phyloP scores from a whole-genome alignment of 2,113 vertebrate genomes.

The Petrocephalus zakoni region DNA sequence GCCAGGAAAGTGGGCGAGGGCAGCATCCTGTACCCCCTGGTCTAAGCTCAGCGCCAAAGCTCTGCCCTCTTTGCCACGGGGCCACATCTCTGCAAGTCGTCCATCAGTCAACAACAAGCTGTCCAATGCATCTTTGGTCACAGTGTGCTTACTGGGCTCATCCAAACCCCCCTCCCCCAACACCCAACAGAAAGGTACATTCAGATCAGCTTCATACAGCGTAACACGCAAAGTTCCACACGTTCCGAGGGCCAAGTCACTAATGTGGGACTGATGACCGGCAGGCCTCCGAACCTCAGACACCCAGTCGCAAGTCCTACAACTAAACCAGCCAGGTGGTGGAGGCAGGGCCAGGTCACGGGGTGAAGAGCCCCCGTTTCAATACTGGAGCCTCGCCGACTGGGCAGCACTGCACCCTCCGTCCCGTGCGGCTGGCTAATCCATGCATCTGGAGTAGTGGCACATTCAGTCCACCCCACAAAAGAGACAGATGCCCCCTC shows the following conservation, averaged over 20 bases:
- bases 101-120: not conserved
- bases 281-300: not conserved
- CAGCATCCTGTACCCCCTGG: not conserved
- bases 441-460: not conserved
- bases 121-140: conserved; percentile 19
- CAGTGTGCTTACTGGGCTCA: not conserved
- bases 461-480: no score
- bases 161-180: not conserved
- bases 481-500: not conserved
- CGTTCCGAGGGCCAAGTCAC: conserved; percentile 59
- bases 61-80: not conserved
- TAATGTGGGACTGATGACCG: not conserved
- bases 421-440: not conserved
- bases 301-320: not conserved
- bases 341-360: not conserved
- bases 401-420: not conserved
- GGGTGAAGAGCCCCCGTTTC: not conserved
- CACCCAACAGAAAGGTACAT: conserved; percentile 6
- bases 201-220: conserved; percentile 40
- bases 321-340: not conserved
- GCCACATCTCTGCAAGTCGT: not conserved
- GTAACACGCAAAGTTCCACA: conserved; percentile 40
- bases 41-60: not conserved
- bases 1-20: not conserved
- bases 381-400: not conserved